Conservation (phyloP, 1,140 invertebrate species). For the Drosophila persimilis region DNA sequence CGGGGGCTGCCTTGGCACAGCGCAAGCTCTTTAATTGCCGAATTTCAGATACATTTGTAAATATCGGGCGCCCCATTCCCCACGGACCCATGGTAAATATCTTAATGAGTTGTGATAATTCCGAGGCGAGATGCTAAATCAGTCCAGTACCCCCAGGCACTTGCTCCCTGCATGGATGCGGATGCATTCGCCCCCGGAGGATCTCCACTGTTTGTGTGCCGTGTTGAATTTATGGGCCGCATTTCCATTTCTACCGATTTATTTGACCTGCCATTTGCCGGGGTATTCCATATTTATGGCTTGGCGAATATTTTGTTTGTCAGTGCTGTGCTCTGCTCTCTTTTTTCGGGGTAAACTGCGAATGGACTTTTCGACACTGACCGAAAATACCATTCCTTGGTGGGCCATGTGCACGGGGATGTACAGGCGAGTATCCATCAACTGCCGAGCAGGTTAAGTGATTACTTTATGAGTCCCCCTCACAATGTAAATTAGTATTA, state of each 20-base stretch:
- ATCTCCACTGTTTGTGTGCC: conserved; percentile 22
- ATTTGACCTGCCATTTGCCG: conserved; percentile 39
- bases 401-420: conserved; percentile 9
- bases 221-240: conserved; percentile 22
- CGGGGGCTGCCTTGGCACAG: conserved; percentile 20
- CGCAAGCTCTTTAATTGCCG: conserved; percentile 63
- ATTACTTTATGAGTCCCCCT: too few species aligned
- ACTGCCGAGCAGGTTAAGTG: too few species aligned
- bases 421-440: too few species aligned
- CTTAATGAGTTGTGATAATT: conserved; percentile 70
- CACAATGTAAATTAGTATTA: too few species aligned
- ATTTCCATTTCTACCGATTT: conserved; percentile 62
- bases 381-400: too few species aligned
- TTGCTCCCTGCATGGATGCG: conserved; percentile 20
- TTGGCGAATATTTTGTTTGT: conserved; percentile 44
- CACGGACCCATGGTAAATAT: conserved; percentile 39
- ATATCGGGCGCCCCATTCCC: conserved; percentile 35
- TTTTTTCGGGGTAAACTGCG: conserved; percentile 48
- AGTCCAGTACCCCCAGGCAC: conserved; percentile 16
- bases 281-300: conserved; percentile 53
- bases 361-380: conserved; percentile 29
- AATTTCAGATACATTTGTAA: conserved; percentile 60
- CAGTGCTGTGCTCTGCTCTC: conserved; percentile 3
- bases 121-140: conserved; percentile 50
- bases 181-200: conserved; percentile 17